Conservation (phyloP, 2,113 vertebrate species). For the Sprattus sprattus region DNA sequence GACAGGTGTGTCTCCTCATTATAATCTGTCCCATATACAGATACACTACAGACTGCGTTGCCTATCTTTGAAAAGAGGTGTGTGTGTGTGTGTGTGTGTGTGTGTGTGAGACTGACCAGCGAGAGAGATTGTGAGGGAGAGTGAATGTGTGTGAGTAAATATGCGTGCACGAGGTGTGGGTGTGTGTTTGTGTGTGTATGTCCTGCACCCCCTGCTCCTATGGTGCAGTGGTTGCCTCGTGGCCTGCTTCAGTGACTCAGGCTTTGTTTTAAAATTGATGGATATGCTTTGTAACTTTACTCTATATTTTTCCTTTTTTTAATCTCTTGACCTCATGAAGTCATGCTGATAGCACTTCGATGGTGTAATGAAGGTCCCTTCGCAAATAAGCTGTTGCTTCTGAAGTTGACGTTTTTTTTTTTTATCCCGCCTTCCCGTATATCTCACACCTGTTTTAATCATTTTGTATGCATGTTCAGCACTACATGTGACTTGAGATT, state of each 20-base stretch:
- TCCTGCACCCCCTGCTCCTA: background rate
- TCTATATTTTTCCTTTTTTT: background rate
- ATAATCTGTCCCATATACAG: background rate
- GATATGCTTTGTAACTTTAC: background rate
- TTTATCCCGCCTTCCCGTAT: background rate
- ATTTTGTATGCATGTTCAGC: slow-evolving; percentile 18
- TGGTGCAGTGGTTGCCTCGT: background rate
- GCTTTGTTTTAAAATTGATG: background rate
- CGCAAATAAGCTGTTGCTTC: slow-evolving; percentile 64
- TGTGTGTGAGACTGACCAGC: no score
- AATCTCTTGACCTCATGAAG: slow-evolving; percentile 38
- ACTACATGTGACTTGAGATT: background rate
- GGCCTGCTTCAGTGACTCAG: background rate
- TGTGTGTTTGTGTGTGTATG: background rate
- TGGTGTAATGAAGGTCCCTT: slow-evolving; percentile 48
- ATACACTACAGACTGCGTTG: background rate
- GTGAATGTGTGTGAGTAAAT: background rate
- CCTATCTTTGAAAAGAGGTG: background rate
- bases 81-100: background rate
- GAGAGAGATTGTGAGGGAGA: background rate
- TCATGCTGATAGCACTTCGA: slow-evolving; percentile 62
- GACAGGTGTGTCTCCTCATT: background rate
- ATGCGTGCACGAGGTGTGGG: background rate
- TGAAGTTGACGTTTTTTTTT: slow-evolving; percentile 18
- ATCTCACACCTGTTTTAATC: slow-evolving; percentile 17